phyloP scores from a whole-genome alignment of 2,113 vertebrate genomes.

The Columba livia region DNA sequence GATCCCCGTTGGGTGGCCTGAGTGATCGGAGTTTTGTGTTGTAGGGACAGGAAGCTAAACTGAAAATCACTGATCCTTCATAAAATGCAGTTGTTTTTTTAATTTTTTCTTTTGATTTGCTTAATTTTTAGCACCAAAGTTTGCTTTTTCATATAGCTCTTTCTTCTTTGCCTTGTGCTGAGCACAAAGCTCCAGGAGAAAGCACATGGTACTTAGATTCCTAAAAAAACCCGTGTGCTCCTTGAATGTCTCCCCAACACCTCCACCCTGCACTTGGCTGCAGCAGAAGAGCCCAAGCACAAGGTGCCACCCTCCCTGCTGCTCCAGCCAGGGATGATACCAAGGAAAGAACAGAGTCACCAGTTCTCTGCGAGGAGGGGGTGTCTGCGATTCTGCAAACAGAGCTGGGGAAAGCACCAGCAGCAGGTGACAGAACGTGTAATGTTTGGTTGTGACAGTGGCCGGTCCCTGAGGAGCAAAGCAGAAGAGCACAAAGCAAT shows the following conservation, averaged over 20 bases:
- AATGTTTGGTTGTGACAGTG: background rate
- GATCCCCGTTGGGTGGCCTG: fast-evolving
- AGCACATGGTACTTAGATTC: fast-evolving
- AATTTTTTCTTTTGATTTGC: background rate
- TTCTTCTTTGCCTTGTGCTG: fast-evolving
- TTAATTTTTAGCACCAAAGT: background rate
- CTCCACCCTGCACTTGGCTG: fast-evolving
- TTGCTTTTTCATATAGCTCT: fast-evolving
- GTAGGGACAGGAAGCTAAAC: background rate
- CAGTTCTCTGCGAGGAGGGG: background rate
- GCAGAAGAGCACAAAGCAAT: background rate
- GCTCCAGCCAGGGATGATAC: background rate
- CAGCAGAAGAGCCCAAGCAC: too few species aligned
- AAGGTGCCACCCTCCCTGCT: background rate
- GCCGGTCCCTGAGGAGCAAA: background rate
- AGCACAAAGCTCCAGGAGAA: background rate
- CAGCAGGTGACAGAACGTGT: background rate
- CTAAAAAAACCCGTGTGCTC: fast-evolving
- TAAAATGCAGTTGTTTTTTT: fast-evolving
- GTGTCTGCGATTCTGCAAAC: background rate
- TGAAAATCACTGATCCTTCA: fast-evolving
- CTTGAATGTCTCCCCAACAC: too few species aligned
- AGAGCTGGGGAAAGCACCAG: background rate
- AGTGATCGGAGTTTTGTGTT: fast-evolving
- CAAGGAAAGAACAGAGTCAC: background rate